These are phyloP conservation scores for Anoplopoma fimbria DNA, from an alignment of 2,113 vertebrate species.

Conservation along the genomic window DNA sequence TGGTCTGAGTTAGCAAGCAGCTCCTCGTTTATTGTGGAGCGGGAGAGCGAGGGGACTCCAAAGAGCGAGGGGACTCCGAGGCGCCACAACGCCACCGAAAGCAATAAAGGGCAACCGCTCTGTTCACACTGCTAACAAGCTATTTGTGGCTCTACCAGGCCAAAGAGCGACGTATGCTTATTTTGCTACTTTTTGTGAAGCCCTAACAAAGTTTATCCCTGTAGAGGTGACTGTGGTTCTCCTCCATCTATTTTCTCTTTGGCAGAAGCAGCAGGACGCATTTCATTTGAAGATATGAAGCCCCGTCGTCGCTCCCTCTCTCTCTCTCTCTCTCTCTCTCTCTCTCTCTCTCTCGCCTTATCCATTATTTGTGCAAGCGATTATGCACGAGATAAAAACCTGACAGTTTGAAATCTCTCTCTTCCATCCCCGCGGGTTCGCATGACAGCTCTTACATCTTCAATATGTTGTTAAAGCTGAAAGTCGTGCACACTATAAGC, in stretches of 20 bases:
- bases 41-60: slow-evolving; percentile 8
- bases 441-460: slow-evolving; percentile 15
- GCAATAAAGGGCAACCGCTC: slow-evolving; percentile 71
- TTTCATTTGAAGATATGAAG: slow-evolving; percentile 52
- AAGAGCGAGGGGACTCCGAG: slow-evolving; percentile 52
- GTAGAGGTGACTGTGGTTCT: slow-evolving; percentile 36
- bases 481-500: slow-evolving; percentile 7
- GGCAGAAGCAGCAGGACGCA: not conserved
- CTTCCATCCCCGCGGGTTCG: slow-evolving; percentile 26
- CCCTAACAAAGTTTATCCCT: slow-evolving; percentile 52
- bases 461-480: slow-evolving; percentile 16
- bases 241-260: slow-evolving; percentile 17
- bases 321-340: not conserved
- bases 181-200: slow-evolving; percentile 56
- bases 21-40: slow-evolving; percentile 63
- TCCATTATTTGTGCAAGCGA: slow-evolving; percentile 56
- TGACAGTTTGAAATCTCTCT: slow-evolving; percentile 52
- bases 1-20: slow-evolving; percentile 75
- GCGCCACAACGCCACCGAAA: slow-evolving; percentile 49
- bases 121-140: slow-evolving; percentile 58
- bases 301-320: not conserved
- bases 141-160: slow-evolving; percentile 56
- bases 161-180: slow-evolving; percentile 53
- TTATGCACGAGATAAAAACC: slow-evolving; percentile 59
- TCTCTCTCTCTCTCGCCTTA: slow-evolving; percentile 1